These are phyloP conservation scores for Sturnus vulgaris DNA, from an alignment of 2,113 vertebrate genomes.

Conservation along the genomic window DNA sequence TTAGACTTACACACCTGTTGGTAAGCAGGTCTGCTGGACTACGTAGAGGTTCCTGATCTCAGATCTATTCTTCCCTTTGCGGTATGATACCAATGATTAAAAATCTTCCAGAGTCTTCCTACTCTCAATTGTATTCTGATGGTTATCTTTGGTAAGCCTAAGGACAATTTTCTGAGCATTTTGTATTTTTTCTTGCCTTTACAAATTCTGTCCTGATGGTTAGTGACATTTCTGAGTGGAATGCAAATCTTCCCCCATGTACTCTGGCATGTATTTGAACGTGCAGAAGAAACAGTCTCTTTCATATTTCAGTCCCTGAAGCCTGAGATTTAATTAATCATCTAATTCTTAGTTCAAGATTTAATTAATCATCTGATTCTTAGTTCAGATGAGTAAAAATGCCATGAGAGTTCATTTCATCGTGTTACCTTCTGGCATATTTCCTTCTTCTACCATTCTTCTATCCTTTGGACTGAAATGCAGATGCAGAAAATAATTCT, in stretches of 20 bases:
- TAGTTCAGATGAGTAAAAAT: not conserved
- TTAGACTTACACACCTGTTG: not conserved
- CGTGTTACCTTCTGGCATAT: not conserved
- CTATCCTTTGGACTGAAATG: not conserved
- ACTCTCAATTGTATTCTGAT: not conserved
- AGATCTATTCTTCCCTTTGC: not conserved
- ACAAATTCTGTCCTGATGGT: not conserved
- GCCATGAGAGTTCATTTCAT: not conserved
- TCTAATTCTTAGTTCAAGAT: not conserved
- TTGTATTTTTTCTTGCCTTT: not conserved
- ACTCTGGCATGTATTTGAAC: not conserved
- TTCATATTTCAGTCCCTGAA: not conserved
- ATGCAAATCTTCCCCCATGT: not conserved
- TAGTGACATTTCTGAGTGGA: not conserved
- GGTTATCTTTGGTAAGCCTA: not conserved
- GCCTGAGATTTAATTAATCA: not conserved
- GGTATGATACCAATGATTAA: not conserved
- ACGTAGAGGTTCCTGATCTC: not conserved
- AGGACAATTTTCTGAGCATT: not conserved
- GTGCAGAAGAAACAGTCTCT: not conserved
- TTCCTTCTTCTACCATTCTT: not conserved
- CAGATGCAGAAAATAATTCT: not conserved
- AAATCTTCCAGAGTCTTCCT: not conserved
- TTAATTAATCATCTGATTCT: conserved; percentile 3
- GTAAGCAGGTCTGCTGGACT: not conserved